A percentile compares a stretch with the other conserved stretches of the same genome.
These are phyloP conservation scores for Erebia epiphron DNA, from an alignment of 2,888 invertebrate genomes.

Conservation along the genomic window DNA sequence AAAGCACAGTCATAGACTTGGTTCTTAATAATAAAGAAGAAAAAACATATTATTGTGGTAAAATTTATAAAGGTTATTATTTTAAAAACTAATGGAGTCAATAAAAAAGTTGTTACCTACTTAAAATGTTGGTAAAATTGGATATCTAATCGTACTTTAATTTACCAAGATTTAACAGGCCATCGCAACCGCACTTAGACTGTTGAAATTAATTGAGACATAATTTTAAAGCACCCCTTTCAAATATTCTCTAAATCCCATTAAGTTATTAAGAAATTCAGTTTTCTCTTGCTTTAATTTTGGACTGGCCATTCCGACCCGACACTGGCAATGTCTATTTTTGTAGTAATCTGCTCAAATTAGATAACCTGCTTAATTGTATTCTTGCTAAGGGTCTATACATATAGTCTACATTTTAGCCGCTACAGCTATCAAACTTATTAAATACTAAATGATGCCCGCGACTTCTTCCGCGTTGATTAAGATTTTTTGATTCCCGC, in stretches of 20 bases:
- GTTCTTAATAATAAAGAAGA: no score
- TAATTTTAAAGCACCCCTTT: slow-evolving; percentile 24
- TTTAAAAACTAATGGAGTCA: no score
- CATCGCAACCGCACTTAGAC: slow-evolving; percentile 39
- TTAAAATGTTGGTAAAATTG: slow-evolving; percentile 66
- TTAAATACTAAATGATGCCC: background rate
- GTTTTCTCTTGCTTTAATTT: slow-evolving; percentile 28
- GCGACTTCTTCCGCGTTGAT: no score
- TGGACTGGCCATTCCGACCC: slow-evolving; percentile 18
- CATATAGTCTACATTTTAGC: background rate
- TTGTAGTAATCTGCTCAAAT: slow-evolving; percentile 34
- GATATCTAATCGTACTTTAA: background rate
- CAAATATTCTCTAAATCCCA: slow-evolving; percentile 23
- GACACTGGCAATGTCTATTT: slow-evolving; percentile 32
- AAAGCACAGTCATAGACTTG: no score
- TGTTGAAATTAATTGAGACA: slow-evolving; percentile 48
- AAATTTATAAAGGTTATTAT: no score
- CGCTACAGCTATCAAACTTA: background rate
- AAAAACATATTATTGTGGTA: no score
- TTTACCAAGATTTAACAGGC: slow-evolving; percentile 5
- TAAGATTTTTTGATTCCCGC: no score
- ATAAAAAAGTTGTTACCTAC: no score
- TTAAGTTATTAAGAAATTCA: slow-evolving; percentile 29
- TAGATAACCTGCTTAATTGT: slow-evolving; percentile 34
- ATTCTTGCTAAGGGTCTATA: slow-evolving; percentile 25